Evolutionary conservation across 2,888 invertebrate genomes (phyloP), one percentile per base, ranked within the genome.

Genomic region (Pristionchus entomophagus): DNA sequence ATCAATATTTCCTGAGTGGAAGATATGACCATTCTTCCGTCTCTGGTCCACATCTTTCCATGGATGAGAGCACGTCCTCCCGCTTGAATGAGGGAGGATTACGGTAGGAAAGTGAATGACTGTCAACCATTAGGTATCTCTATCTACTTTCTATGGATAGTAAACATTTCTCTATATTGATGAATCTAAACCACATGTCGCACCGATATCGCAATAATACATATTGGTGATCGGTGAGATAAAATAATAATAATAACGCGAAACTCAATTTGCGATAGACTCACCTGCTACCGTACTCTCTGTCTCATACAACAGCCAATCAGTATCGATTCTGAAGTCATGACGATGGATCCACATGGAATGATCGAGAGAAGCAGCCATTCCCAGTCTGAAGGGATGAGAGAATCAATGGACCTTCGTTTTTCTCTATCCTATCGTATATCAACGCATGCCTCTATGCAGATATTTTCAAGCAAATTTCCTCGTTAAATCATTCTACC

Each of bases 221-320:
- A n/a, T n/a, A n/a, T n/a, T n/a, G n/a, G n/a, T n/a, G n/a, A n/a
- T n/a, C n/a, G n/a, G n/a, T n/a, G n/a, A n/a, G n/a, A n/a, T n/a
- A n/a, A n/a, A n/a, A n/a, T n/a, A n/a, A n/a, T n/a, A n/a, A n/a
- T n/a, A n/a, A n/a, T n/a, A n/a, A n/a, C n/a, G n/a, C n/a, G n/a
- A 45, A 81, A 81, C 1, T 59, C 85, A 73, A n/a, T 77, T 82
- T n/a, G 10, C 51, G n/a, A 84, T 78, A 19, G 2, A 88, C 89
- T 86, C 88, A 94, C 94, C 92, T 88, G 93, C 92, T n/a, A 93
- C 88, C 12, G 94, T 93, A 87, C 93, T 93, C 86, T 93, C 94
- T 22, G 91, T 90, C 87, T 94, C 94, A 89, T 93, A 94, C 86
- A 94, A 89, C 92, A 94, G 91, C 94, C 94, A 94, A 69, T 94